Evolutionary conservation across 2,888 invertebrate species (phyloP), one percentile per base, ranked within the genome.

Genomic region (Phyto melanocephala): DNA sequence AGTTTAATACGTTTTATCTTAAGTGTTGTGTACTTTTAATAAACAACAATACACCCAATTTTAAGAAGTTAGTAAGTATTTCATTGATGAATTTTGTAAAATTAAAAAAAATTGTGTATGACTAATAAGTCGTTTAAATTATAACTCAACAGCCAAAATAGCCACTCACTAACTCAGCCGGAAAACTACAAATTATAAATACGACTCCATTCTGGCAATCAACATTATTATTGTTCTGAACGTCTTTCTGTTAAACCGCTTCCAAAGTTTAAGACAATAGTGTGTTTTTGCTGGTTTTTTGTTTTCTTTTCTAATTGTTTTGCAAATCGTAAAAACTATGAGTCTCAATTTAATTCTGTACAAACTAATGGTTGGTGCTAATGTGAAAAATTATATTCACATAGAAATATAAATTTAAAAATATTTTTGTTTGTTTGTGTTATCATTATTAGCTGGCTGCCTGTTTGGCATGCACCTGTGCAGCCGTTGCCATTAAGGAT

Each of bases 131-230:
- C 60, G 65, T 54, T 37, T 70, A 78, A 72, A 78, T 42, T n/a
- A 11, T 42, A 71, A 70, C 71, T 70, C 50, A 42, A 8, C 50
- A 42, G 79, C 71, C 67, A 72, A 58, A 70, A 47, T 56, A 47
- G 33, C 24, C 70, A 45, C 56, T 45, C 70, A 58, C n/a, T 85
- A 89, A 89, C 89, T 89, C 89, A 89, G 87, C 89, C 88, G 89
- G 89, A 89, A 89, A 89, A 74, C 52, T 72, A 86, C 87, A 87
- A 87, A 86, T 88, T 89, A 89, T 89, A 89, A 89, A 89, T 90
- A 88, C 89, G 87, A 86, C 86, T 79, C 85, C 76, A 82, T 83
- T 85, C 81, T 89, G 87, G 86, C 88, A 88, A 86, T 85, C 84
- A 86, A 87, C 86, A 88, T 88, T 89, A 90, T 86, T 88, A 86